Evolutionary conservation across 2,113 vertebrate genomes (phyloP).

Genomic region (Cyanoderma ruficeps): DNA sequence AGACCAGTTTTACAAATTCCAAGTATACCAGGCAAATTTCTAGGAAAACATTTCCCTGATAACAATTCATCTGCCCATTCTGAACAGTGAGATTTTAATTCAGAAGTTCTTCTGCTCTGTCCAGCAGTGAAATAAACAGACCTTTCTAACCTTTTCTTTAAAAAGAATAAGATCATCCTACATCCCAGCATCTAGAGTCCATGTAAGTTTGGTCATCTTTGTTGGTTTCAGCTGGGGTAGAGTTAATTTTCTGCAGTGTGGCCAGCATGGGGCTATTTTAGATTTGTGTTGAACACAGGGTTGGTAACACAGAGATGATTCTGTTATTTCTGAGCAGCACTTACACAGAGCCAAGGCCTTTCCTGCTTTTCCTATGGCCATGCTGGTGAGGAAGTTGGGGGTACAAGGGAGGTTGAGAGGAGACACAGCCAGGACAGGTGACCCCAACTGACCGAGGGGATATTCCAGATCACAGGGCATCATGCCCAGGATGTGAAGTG

Average conservation of each 20-base stretch:
- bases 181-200: not conserved
- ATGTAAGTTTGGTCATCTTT: not conserved
- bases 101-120: not conserved
- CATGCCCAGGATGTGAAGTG: not conserved
- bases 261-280: not conserved
- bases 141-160: not conserved
- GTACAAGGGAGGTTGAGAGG: rapidly evolving
- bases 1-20: not conserved
- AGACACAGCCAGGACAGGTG: not conserved
- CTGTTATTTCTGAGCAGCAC: not conserved
- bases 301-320: not conserved
- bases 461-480: not conserved
- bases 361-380: not conserved
- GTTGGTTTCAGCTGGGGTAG: not conserved
- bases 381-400: rapidly evolving
- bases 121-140: not conserved
- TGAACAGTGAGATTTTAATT: not conserved
- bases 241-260: not conserved
- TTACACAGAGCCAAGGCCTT: not conserved
- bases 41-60: not conserved
- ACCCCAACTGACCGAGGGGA: rapidly evolving
- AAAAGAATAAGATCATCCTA: not conserved
- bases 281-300: not conserved
- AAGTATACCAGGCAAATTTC: not conserved
- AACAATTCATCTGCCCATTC: not conserved